Conservation (phyloP, 1,140 invertebrate genomes). For the Apocrypta bakeri region DNA sequence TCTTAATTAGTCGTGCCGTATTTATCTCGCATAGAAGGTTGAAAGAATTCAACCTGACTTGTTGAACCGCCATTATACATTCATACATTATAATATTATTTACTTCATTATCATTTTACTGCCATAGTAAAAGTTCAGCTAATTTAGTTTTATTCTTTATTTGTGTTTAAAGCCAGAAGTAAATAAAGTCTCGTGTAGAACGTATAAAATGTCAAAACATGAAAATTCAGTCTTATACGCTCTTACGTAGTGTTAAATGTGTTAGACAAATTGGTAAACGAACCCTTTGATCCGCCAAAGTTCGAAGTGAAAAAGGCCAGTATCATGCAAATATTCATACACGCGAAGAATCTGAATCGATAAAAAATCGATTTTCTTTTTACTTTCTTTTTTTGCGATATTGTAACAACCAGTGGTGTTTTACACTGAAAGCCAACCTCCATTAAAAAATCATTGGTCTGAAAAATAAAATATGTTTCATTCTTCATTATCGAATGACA, state of each 20-base stretch:
- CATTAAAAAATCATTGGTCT: conserved; percentile 36
- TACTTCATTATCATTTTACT: no score
- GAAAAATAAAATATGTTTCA: conserved; percentile 18
- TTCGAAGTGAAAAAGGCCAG: conserved; percentile 66
- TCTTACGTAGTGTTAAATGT: neutral
- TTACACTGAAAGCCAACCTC: conserved; percentile 17
- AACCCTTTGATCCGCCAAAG: conserved; percentile 69
- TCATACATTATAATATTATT: no score
- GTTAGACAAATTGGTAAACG: conserved; percentile 9
- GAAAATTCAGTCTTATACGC: neutral
- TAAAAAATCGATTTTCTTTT: conserved; percentile 56
- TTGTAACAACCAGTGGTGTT: conserved; percentile 27
- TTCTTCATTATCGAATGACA: neutral
- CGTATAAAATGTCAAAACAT: neutral
- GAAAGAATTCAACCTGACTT: no score
- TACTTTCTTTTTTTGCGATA: conserved; percentile 52
- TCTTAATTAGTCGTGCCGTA: neutral
- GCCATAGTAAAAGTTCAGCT: neutral
- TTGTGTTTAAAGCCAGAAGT: no score
- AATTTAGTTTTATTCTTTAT: neutral
- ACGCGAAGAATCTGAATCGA: conserved; percentile 67
- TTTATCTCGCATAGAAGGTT: neutral
- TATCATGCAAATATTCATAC: conserved; percentile 67
- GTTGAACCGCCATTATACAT: no score
- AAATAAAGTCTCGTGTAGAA: neutral